A percentile compares a stretch with the other conserved stretches of the same genome.
phyloP scores from a whole-genome alignment of 2,113 vertebrate species.

The Platichthys flesus region DNA sequence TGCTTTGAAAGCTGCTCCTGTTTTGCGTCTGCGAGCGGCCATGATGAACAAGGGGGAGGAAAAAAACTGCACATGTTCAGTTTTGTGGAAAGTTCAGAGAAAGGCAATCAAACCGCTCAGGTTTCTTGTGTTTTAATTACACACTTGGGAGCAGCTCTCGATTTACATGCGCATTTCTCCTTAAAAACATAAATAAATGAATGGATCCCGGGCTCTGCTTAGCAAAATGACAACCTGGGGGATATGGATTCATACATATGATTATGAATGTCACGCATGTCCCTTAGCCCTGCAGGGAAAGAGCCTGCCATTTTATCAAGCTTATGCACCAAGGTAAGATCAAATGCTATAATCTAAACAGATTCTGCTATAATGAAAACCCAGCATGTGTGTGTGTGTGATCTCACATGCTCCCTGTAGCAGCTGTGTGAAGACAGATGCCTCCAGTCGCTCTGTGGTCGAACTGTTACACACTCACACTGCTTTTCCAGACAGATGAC shows the following conservation, averaged over 20 bases:
- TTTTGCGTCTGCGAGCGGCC: not conserved
- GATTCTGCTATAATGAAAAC: slow-evolving; percentile 24
- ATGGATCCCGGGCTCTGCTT: not conserved
- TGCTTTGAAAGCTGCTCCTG: not conserved
- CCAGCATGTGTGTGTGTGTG: not conserved
- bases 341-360: slow-evolving; percentile 21
- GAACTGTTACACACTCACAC: slow-evolving; percentile 12
- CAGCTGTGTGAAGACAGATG: slow-evolving; percentile 38
- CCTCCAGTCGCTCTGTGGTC: slow-evolving; percentile 23
- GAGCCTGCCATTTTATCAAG: slow-evolving; percentile 14
- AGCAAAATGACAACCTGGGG: slow-evolving; percentile 5
- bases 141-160: not conserved
- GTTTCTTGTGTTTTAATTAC: slow-evolving; percentile 14
- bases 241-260: slow-evolving; percentile 18
- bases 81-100: slow-evolving; percentile 2
- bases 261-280: slow-evolving; percentile 48
- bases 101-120: slow-evolving; percentile 28
- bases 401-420: slow-evolving; percentile 23
- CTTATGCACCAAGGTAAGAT: slow-evolving; percentile 7
- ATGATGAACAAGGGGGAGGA: not conserved
- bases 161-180: not conserved
- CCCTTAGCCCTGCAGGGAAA: slow-evolving; percentile 4
- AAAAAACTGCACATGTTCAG: not conserved
- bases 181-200: slow-evolving; percentile 17
- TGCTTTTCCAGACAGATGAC: too few relatives aligned